phyloP scores from a whole-genome alignment of 2,888 invertebrate species.

The Gastracanthus pulcherrimus region DNA sequence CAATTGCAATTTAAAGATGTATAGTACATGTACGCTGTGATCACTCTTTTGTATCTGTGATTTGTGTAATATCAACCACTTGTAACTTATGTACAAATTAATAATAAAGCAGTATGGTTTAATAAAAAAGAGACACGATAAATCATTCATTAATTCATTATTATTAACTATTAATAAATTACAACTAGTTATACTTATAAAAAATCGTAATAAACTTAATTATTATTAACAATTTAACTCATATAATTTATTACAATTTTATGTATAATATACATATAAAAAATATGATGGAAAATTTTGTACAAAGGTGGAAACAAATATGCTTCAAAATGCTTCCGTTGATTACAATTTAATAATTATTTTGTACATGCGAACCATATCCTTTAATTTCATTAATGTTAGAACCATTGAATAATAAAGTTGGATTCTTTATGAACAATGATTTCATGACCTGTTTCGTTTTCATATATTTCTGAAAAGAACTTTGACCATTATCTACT shows the following conservation, averaged over 20 bases:
- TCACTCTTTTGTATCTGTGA: not conserved
- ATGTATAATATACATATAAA: not conserved
- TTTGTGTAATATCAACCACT: not conserved
- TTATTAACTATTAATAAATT: not conserved
- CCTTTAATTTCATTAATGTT: conserved; percentile 72
- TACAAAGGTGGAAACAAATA: conserved; percentile 10
- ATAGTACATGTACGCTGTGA: not conserved
- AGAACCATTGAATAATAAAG: conserved; percentile 69
- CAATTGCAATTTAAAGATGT: not conserved
- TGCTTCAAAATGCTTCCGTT: not conserved
- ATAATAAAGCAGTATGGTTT: not conserved
- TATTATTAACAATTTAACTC: not conserved
- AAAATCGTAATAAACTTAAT: not conserved
- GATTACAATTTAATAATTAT: conserved; percentile 6
- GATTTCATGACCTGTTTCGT: conserved; percentile 66
- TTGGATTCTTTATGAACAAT: conserved; percentile 67
- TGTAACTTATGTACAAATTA: not conserved
- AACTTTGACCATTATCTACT: conserved; percentile 12
- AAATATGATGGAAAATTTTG: not conserved
- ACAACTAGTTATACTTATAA: not conserved
- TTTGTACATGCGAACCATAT: conserved; percentile 64
- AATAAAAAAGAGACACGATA: not conserved
- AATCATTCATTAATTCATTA: not conserved
- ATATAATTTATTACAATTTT: not conserved
- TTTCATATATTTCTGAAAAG: conserved; percentile 44